These are phyloP conservation scores for Stratiolaelaps scimitus DNA, from an alignment of 1,140 invertebrate genomes.

Conservation along the genomic window DNA sequence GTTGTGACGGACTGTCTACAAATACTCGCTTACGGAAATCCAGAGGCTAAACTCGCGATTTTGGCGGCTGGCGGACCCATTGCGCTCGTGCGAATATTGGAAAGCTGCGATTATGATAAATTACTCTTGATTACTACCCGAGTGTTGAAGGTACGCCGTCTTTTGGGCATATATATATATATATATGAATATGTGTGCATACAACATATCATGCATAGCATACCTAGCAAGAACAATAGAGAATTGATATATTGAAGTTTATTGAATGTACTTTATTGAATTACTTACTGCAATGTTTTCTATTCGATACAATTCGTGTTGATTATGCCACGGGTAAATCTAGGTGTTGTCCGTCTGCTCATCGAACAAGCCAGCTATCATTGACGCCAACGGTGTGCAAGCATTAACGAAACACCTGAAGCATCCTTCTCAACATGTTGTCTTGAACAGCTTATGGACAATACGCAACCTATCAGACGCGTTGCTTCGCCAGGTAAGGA, in stretches of 20 bases:
- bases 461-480: constrained; percentile 16
- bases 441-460: background rate
- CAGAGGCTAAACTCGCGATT: constrained; percentile 46
- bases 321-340: no score
- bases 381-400: constrained; percentile 15
- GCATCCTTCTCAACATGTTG: background rate
- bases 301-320: no score
- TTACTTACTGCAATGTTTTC: no score
- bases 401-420: background rate
- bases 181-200: no score
- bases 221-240: no score
- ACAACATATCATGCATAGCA: no score
- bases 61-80: constrained; percentile 44
- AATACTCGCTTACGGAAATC: constrained; percentile 45
- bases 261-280: no score
- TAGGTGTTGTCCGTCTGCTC: constrained; percentile 20
- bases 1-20: constrained; percentile 47
- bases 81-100: constrained; percentile 44
- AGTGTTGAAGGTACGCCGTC: constrained; percentile 42
- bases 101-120: constrained; percentile 45
- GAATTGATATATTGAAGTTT: no score
- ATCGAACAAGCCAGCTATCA: constrained; percentile 20
- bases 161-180: background rate
- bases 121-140: constrained; percentile 46
- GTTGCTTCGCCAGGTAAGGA: background rate